Conservation (phyloP, 2,797 vertebrate genomes). For the Gobionotothen gibberifrons region DNA sequence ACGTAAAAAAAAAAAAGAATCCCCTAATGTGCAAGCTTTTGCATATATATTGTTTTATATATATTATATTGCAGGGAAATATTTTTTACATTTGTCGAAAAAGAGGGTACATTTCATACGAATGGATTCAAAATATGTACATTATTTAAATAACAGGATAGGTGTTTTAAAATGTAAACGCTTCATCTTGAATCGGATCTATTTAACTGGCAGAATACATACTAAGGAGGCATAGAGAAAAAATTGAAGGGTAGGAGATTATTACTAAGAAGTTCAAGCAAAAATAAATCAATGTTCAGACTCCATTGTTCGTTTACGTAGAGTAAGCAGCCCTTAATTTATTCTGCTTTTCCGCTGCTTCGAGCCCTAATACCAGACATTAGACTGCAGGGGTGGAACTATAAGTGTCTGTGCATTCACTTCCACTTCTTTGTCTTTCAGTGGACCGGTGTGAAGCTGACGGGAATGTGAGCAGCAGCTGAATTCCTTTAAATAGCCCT, state of each 20-base stretch:
- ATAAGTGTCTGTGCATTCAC: conserved; percentile 35
- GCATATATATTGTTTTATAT: conserved; percentile 7
- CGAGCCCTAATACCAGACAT: conserved; percentile 3
- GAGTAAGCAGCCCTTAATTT: conserved; percentile 2
- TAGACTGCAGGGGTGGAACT: not conserved
- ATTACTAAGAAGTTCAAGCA: not conserved
- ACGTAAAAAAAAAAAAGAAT: not conserved
- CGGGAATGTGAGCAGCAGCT: conserved; percentile 73
- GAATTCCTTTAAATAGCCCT: conserved; percentile 85
- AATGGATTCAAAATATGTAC: conserved; percentile 23
- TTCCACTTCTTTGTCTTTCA: conserved; percentile 70
- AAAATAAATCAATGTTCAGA: conserved; percentile 12
- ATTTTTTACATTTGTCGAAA: not conserved
- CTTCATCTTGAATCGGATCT: conserved; percentile 33
- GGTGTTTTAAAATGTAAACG: conserved; percentile 18
- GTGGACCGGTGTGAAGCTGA: conserved; percentile 72
- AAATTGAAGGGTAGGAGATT: not conserved
- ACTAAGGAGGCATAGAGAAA: not conserved
- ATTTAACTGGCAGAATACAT: conserved; percentile 18
- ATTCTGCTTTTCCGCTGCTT: not conserved
- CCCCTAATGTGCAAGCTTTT: conserved; percentile 11
- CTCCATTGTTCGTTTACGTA: not conserved
- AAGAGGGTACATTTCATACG: conserved; percentile 6
- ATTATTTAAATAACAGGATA: not conserved
- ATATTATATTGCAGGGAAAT: not conserved